phyloP scores from a whole-genome alignment of 2,888 invertebrate species.

The Megastigmus dorsalis region DNA sequence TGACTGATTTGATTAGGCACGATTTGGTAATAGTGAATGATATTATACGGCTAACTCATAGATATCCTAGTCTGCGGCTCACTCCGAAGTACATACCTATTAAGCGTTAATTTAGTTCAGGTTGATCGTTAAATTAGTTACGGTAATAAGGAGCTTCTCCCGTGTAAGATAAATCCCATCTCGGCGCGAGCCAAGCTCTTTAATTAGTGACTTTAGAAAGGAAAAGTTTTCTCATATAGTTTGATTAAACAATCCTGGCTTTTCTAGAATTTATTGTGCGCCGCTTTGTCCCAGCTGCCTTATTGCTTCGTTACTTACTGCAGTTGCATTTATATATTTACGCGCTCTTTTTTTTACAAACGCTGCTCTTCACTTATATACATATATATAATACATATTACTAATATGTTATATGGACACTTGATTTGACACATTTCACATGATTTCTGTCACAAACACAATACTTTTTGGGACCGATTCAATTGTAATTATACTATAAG shows the following conservation, averaged over 20 bases:
- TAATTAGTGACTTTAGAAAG: constrained; percentile 41
- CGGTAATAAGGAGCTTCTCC: constrained; percentile 36
- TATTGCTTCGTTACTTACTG: constrained; percentile 18
- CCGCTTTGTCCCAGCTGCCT: constrained; percentile 25
- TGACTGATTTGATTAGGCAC: constrained; percentile 34
- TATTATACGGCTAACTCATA: constrained; percentile 30
- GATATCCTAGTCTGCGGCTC: constrained; percentile 19
- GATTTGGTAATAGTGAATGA: constrained; percentile 31
- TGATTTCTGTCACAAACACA: not conserved
- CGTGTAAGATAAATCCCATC: constrained; percentile 33
- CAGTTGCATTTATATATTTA: constrained; percentile 3
- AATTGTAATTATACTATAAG: too few species aligned
- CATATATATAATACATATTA: not conserved
- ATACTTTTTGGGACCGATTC: too few species aligned
- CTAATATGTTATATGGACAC: too few species aligned
- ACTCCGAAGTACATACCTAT: not conserved
- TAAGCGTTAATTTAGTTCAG: constrained; percentile 37
- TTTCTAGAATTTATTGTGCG: constrained; percentile 46
- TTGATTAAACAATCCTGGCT: constrained; percentile 46
- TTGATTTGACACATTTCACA: too few species aligned
- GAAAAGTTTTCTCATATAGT: constrained; percentile 44
- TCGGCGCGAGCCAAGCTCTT: constrained; percentile 36
- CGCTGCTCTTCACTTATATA: not conserved
- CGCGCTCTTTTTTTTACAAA: not conserved
- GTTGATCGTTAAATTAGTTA: constrained; percentile 40